Evolutionary conservation across 1,140 invertebrate genomes (phyloP), one percentile per base, ranked within the genome.

Genomic region (Drosophila asahinai): DNA sequence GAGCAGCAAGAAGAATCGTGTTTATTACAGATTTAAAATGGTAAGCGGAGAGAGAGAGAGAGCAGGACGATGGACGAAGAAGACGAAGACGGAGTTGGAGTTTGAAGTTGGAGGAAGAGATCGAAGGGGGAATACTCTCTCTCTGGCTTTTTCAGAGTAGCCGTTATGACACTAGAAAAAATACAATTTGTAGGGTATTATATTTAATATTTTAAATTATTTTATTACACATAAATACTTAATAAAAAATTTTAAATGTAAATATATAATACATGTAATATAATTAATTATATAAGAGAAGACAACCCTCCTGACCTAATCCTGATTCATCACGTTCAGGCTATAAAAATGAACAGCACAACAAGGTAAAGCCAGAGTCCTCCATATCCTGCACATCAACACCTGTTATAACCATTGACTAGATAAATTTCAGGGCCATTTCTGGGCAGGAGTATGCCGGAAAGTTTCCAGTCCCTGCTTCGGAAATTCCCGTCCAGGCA

Each of bases 11-110:
- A 12, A n/a, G 25, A 45, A n/a, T 45, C 30, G 17, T 63, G 48
- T 63, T 54, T 59, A 68, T 68, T 68, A 61, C 59, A 62, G 22
- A 62, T 62, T 52, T 51, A 70, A 62, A 70, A 54, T 15, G 19
- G 43, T 48, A 65, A 71, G 5, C 15, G 22, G 36, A 51, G 9
- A 33, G 5, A 25, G 30, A 17, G 48, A 51, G 9, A 33, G 5
- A 25, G 3, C 22, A 54, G 43, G 27, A 30, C 17, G 33, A 55
- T 54, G 30, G 12, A n/a, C 15, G 42, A 36, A 33, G 33, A 70
- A 54, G 14, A 12, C 19, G 2, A 38, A 54, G 12, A 1, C 15
- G 17, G 14, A 55, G 17, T 22, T 38, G 33, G 40, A 15, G 36
- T 4, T 4, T 38, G 27, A 33, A 33, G 33, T 33, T 33, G 33